Conservation (phyloP, 2,888 invertebrate species). For the Euplexia lucipara region DNA sequence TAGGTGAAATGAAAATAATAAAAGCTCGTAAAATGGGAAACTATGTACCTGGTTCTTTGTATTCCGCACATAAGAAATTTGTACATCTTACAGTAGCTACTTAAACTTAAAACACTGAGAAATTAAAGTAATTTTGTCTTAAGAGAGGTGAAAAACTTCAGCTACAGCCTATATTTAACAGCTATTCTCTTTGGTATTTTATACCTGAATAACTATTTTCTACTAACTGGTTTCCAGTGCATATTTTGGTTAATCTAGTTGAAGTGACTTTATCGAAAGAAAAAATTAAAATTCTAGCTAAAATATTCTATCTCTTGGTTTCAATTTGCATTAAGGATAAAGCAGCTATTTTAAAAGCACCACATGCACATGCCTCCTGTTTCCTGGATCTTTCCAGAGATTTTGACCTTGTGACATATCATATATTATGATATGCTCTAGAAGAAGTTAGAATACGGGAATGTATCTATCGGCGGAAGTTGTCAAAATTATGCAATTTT, state of each 20-base stretch:
- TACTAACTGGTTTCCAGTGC: not conserved
- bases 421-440: no score
- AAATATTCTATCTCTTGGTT: not conserved
- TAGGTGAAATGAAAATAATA: no score
- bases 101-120: not conserved
- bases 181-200: constrained; percentile 10
- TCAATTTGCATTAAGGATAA: not conserved
- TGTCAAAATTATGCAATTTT: no score
- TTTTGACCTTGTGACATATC: no score
- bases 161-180: not conserved
- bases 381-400: no score
- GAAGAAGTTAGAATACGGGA: no score
- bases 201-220: no score
- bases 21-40: no score
- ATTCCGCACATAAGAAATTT: not conserved
- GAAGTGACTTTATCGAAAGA: no score
- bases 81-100: not conserved
- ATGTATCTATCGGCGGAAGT: no score
- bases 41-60: constrained; percentile 11
- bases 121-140: not conserved
- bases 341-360: constrained; percentile 14
- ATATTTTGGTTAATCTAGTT: not conserved
- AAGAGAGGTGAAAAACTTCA: constrained; percentile 1
- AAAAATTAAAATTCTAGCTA: not conserved
- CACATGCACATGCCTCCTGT: no score